Evolutionary conservation across 2,797 vertebrate genomes (phyloP), one percentile per base, ranked within the genome.

Genomic region (Sarcophilus harrisii): DNA sequence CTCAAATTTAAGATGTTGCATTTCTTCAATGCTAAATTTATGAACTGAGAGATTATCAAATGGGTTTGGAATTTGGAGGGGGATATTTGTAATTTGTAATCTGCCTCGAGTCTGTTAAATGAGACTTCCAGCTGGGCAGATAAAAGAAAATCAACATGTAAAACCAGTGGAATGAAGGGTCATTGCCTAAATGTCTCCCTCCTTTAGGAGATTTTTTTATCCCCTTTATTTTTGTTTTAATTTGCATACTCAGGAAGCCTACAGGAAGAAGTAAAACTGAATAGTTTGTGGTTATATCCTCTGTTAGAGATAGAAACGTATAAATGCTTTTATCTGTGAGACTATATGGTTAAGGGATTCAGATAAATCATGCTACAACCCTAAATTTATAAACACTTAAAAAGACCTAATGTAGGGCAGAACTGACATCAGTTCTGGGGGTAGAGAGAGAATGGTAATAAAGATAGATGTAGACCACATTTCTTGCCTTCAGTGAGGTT

Each of bases 41-140:
- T 55, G 91, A 90, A 62, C 90, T 89, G 52, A 94, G 89, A 94
- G 91, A 94, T 92, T 58, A 90, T 57, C 24, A 94, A 58, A 90
- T n/a, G 89, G 28, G 49, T 28, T 92, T 91, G 94, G 90, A 66
- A 95, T 94, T 32, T 92, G 90, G 55, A 96, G 87, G 45, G 55
- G 93, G 58, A 62, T 49, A 57, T 95, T 92, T 93, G 32, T 93
- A 89, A 95, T 90, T 94, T 73, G 32, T 62, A 92, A 81, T 90
- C 66, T 91, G 32, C 89, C 91, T 90, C 90, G 92, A 57, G 55
- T 90, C 49, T 57, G 54, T 54, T 90, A 57, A 90, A 90, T 54
- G 90, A 90, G 30, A 30, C 90, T 90, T 29, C 55, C 73, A 57
- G 55, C 90, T 54, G 90, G 38, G 90, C 29, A 54, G 55, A 54